phyloP scores from a whole-genome alignment of 1,140 invertebrate genomes.

The Drosophila persimilis region DNA sequence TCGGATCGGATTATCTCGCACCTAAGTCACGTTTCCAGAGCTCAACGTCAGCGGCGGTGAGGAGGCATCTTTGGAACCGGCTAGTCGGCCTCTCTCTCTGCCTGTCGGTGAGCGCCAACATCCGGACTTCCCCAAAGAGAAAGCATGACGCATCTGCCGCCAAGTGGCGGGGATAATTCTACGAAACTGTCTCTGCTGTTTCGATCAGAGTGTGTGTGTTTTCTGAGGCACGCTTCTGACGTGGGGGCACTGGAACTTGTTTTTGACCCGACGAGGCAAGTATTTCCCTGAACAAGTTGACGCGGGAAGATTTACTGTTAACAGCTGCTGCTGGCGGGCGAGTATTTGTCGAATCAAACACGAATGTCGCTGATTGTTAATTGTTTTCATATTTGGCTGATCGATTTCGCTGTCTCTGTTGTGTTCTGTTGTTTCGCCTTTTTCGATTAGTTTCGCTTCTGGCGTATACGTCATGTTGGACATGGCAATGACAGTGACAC shows the following conservation, averaged over 20 bases:
- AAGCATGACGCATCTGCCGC: constrained; percentile 59
- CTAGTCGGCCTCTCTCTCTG: constrained; percentile 8
- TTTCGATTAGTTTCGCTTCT: constrained; percentile 59
- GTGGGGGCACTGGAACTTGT: constrained; percentile 35
- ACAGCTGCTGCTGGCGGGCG: constrained; percentile 30
- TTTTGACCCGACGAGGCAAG: constrained; percentile 32
- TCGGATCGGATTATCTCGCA: constrained; percentile 11
- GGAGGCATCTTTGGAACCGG: constrained; percentile 42
- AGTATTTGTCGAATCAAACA: constrained; percentile 44
- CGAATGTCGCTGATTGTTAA: constrained; percentile 36
- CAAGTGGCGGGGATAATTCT: constrained; percentile 12
- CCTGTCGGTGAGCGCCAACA: constrained; percentile 7
- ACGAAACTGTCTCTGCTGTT: constrained; percentile 7
- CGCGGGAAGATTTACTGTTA: constrained; percentile 52
- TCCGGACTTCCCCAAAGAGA: constrained; percentile 73
- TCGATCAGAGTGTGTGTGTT: not conserved
- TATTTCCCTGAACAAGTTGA: constrained; percentile 55
- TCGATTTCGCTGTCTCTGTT: constrained; percentile 31
- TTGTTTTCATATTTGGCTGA: constrained; percentile 40
- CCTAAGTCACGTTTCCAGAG: constrained; percentile 60
- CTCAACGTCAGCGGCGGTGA: constrained; percentile 36
- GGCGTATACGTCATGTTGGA: constrained; percentile 59
- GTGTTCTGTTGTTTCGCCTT: constrained; percentile 40
- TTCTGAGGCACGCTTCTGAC: constrained; percentile 31
- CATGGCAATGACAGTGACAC: constrained; percentile 58